A percentile compares a stretch with the other conserved stretches of the same genome.
These are phyloP conservation scores for Teleogryllus oceanicus DNA, from an alignment of 2,888 invertebrate species.

Conservation along the genomic window DNA sequence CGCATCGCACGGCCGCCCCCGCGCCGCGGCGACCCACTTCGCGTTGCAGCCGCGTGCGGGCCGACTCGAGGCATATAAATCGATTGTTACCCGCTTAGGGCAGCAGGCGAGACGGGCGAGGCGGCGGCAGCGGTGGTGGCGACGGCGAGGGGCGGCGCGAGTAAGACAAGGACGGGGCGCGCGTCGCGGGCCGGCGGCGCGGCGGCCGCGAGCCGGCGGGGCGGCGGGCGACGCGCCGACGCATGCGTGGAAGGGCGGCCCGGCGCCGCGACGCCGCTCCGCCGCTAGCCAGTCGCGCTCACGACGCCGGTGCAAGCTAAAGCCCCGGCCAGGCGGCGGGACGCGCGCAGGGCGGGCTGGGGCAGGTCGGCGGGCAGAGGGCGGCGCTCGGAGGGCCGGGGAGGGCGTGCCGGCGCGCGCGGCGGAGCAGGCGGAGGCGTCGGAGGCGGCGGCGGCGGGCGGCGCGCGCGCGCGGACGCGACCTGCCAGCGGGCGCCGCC, in stretches of 20 bases:
- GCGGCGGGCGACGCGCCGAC: constrained; percentile 18
- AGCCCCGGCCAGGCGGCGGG: constrained; percentile 67
- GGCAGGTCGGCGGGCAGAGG: neutral
- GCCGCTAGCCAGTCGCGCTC: constrained; percentile 50
- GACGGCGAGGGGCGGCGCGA: neutral
- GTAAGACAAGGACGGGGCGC: constrained; percentile 18
- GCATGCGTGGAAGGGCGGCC: constrained; percentile 48
- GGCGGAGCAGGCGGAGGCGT: neutral
- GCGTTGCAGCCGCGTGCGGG: neutral
- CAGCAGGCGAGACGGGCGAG: neutral
- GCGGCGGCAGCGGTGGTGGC: neutral
- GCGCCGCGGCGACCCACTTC: neutral
- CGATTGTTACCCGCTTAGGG: neutral
- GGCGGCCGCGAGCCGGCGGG: constrained; percentile 4
- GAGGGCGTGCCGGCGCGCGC: neutral
- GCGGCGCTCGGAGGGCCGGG: neutral
- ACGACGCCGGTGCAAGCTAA: constrained; percentile 63
- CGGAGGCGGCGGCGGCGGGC: neutral
- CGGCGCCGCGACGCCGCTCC: constrained; percentile 58
- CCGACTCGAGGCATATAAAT: constrained; percentile 12
- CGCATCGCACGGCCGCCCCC: neutral
- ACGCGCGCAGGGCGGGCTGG: constrained; percentile 7
- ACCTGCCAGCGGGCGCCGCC: constrained; percentile 8
- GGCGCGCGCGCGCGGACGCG: neutral
- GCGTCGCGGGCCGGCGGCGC: constrained; percentile 5